A percentile compares a stretch with the other conserved stretches of the same genome.
Evolutionary conservation across 1,140 invertebrate genomes (phyloP).

Genomic region (Psix sp.): DNA sequence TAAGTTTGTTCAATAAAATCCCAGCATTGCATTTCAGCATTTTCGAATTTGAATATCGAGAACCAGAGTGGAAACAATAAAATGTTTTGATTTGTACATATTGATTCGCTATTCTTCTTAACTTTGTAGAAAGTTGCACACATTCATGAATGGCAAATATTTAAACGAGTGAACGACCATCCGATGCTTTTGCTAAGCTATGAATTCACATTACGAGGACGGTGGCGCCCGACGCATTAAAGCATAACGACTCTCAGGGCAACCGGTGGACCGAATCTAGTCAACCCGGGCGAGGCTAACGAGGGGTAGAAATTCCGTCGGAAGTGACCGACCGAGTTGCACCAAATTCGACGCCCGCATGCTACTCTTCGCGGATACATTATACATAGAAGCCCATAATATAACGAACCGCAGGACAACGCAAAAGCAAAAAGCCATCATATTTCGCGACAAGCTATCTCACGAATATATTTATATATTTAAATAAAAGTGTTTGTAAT

Average conservation of each 20-base stretch:
- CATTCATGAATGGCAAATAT: constrained; percentile 63
- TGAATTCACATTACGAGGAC: constrained; percentile 69
- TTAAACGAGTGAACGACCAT: constrained; percentile 65
- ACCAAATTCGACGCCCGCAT: constrained; percentile 41
- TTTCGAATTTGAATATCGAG: too few species aligned
- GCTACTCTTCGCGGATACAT: constrained; percentile 43
- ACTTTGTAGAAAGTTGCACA: constrained; percentile 21
- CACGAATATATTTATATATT: constrained; percentile 44
- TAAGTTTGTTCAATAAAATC: too few species aligned
- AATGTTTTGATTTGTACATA: too few species aligned
- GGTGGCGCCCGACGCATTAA: constrained; percentile 68
- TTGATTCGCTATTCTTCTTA: constrained; percentile 42
- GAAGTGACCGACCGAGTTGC: constrained; percentile 45
- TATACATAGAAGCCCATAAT: constrained; percentile 38
- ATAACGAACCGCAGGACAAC: constrained; percentile 41
- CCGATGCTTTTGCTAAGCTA: constrained; percentile 48
- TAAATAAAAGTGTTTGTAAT: constrained; percentile 32
- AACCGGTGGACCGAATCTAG: constrained; percentile 60
- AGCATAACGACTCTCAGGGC: constrained; percentile 67
- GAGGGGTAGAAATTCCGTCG: constrained; percentile 57
- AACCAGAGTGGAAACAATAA: too few species aligned
- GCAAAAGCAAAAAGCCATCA: constrained; percentile 19
- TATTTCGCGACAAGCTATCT: constrained; percentile 26
- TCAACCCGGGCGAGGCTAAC: constrained; percentile 54
- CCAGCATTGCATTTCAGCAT: too few species aligned